phyloP scores from a whole-genome alignment of 2,797 vertebrate genomes.

The Microhierax caerulescens region DNA sequence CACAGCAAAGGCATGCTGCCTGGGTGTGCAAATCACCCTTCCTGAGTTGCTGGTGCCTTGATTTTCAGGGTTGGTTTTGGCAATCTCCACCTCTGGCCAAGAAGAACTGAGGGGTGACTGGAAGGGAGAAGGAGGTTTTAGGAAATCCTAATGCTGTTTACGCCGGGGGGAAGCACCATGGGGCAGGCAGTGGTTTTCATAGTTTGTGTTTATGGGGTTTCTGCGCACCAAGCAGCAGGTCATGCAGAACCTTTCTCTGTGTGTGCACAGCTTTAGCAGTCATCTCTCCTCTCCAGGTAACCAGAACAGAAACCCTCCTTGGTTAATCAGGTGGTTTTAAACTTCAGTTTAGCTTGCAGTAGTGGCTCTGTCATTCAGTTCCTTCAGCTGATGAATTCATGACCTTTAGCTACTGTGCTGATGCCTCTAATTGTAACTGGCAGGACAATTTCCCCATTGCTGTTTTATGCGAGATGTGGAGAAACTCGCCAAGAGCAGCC shows the following conservation, averaged over 20 bases:
- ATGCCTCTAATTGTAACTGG: conserved; percentile 17
- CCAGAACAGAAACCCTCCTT: background rate
- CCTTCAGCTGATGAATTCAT: conserved; percentile 1
- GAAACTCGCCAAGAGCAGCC: background rate
- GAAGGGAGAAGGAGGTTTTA: background rate
- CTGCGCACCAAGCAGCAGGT: background rate
- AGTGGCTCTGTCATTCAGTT: background rate
- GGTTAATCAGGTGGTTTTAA: background rate
- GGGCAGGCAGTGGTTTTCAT: background rate
- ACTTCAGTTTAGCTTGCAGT: background rate
- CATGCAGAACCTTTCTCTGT: background rate
- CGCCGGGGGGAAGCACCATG: background rate
- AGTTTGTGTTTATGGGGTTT: background rate
- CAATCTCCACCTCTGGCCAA: background rate
- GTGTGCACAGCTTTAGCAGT: background rate
- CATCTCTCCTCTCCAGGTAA: background rate
- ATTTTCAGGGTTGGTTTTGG: background rate
- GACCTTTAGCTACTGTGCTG: conserved; percentile 13
- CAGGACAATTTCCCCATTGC: conserved; percentile 16
- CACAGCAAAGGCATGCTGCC: background rate
- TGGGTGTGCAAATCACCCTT: background rate
- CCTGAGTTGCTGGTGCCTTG: background rate
- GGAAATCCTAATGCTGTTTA: background rate
- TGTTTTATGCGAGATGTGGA: background rate
- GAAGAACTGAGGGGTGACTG: background rate